These are phyloP conservation scores for Acrocera orbiculus DNA, from an alignment of 2,888 invertebrate genomes.

Conservation along the genomic window DNA sequence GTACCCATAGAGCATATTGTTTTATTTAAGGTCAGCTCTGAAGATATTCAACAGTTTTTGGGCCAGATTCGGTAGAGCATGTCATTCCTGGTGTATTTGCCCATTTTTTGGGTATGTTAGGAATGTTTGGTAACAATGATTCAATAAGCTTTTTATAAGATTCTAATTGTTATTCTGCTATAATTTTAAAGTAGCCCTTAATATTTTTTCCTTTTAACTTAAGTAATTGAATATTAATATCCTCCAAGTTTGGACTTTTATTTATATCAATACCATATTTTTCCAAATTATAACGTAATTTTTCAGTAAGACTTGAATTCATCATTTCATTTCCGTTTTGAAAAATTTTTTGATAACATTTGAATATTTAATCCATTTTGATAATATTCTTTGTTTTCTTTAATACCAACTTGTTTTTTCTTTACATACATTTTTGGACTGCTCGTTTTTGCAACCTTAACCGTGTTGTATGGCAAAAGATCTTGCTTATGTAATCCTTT, in stretches of 20 bases:
- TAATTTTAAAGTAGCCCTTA: slow-evolving; percentile 70
- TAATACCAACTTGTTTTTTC: no score
- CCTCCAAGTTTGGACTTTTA: slow-evolving; percentile 39
- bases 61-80: slow-evolving; percentile 44
- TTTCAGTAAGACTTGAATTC: slow-evolving; percentile 8
- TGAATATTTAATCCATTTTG: slow-evolving; percentile 69
- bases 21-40: no score
- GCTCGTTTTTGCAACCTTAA: no score
- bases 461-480: no score
- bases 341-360: slow-evolving; percentile 73
- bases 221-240: slow-evolving; percentile 60
- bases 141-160: slow-evolving; percentile 52
- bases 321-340: slow-evolving; percentile 8
- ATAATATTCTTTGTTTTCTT: slow-evolving; percentile 16
- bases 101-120: slow-evolving; percentile 57
- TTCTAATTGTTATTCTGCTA: slow-evolving; percentile 54
- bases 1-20: no score
- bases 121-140: slow-evolving; percentile 38
- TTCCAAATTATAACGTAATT: slow-evolving; percentile 36
- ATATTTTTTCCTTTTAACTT: slow-evolving; percentile 55
- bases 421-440: no score
- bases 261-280: slow-evolving; percentile 54
- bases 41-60: slow-evolving; percentile 47
- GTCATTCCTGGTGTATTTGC: slow-evolving; percentile 59
- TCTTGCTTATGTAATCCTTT: no score